Evolutionary conservation across 2,888 invertebrate species (phyloP).

Genomic region (Spatulosminthurus flaviceps): DNA sequence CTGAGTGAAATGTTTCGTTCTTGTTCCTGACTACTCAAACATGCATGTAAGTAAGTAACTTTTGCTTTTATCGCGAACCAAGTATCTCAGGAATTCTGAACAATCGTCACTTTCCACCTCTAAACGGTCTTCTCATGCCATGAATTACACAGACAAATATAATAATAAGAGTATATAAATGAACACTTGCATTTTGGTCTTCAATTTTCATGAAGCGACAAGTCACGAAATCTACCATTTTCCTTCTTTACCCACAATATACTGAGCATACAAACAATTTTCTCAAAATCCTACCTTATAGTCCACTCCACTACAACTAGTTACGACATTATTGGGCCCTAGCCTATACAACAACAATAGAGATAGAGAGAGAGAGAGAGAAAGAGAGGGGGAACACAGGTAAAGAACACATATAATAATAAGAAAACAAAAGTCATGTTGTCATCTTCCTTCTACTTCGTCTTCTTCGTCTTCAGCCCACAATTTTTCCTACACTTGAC

Average conservation of each 20-base stretch:
- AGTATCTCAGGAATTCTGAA: conserved; percentile 19
- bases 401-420: neutral
- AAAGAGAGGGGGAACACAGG: too few species aligned
- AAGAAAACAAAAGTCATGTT: conserved; percentile 45
- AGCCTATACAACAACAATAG: neutral
- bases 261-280: conserved; percentile 15
- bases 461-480: too few species aligned
- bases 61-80: conserved; percentile 3
- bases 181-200: conserved; percentile 50
- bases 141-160: conserved; percentile 40
- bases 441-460: conserved; percentile 23
- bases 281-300: neutral
- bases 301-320: neutral
- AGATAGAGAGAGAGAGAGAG: too few species aligned
- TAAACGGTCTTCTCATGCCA: conserved; percentile 31
- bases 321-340: neutral
- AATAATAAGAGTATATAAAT: conserved; percentile 51
- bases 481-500: conserved; percentile 16
- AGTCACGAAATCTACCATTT: conserved; percentile 49
- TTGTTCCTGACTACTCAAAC: neutral
- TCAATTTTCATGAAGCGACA: conserved; percentile 49
- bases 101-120: conserved; percentile 21
- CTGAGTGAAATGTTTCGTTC: too few species aligned
- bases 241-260: neutral
- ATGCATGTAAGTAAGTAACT: neutral